Evolutionary conservation across 2,888 invertebrate species (phyloP).

Genomic region (Brenthis hecate): DNA sequence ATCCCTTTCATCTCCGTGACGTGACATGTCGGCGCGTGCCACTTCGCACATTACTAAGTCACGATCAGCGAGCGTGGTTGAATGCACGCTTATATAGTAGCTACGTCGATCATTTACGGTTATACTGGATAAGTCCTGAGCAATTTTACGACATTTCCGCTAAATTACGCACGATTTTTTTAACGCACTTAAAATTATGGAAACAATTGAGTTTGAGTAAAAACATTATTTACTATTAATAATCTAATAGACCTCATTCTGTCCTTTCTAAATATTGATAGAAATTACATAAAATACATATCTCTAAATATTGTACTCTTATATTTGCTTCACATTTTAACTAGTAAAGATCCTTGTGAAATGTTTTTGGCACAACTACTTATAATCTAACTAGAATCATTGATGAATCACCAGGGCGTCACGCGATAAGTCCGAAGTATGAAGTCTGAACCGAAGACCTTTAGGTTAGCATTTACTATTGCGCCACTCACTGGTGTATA

Average conservation of each 20-base stretch:
- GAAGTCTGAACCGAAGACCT: slow-evolving; percentile 74
- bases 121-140: slow-evolving; percentile 38
- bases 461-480: slow-evolving; percentile 73
- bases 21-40: slow-evolving; percentile 66
- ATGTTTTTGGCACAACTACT: slow-evolving; percentile 9
- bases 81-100: slow-evolving; percentile 46
- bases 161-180: neutral
- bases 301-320: too few species aligned
- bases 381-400: slow-evolving; percentile 31
- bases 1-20: slow-evolving; percentile 47
- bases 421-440: slow-evolving; percentile 44
- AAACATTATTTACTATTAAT: too few species aligned
- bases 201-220: too few species aligned
- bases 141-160: slow-evolving; percentile 28
- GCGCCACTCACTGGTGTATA: slow-evolving; percentile 69
- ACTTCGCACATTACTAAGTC: slow-evolving; percentile 56
- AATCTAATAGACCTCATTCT: too few species aligned
- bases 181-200: neutral
- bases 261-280: too few species aligned
- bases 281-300: too few species aligned
- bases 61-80: slow-evolving; percentile 61
- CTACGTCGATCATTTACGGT: slow-evolving; percentile 42
- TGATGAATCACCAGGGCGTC: slow-evolving; percentile 32
- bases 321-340: too few species aligned
- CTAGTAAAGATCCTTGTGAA: neutral